Conservation (phyloP, 2,797 vertebrate species). For the Ciconia nigra region DNA sequence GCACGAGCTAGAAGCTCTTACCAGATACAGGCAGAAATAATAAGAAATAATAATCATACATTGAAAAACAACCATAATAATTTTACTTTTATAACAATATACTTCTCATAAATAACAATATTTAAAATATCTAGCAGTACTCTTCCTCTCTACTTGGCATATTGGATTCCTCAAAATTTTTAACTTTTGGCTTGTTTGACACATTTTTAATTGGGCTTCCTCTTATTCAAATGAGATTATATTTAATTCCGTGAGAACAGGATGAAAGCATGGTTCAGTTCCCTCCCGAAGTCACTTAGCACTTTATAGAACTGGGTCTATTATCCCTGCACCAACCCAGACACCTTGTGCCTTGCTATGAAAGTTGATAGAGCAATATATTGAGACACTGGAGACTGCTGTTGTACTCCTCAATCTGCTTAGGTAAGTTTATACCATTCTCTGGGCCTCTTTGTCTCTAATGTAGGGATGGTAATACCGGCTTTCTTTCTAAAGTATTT, state of each 20-base stretch:
- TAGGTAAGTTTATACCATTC: not conserved
- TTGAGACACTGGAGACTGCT: not conserved
- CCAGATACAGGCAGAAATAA: not conserved
- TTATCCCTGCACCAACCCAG: not conserved
- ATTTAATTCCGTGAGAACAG: not conserved
- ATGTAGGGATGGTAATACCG: not conserved
- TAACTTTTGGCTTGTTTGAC: not conserved
- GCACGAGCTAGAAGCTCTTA: not conserved
- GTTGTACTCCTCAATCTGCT: not conserved
- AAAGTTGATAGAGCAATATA: not conserved
- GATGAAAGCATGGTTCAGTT: not conserved
- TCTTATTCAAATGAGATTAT: not conserved
- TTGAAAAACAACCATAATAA: not conserved
- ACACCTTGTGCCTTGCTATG: not conserved
- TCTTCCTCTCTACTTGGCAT: not conserved
- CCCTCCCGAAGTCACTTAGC: not conserved
- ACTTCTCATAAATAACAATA: not conserved
- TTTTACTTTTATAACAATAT: not conserved
- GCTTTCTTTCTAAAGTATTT: not conserved
- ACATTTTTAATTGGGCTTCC: not conserved
- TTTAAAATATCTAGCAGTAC: not conserved
- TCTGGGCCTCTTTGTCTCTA: not conserved
- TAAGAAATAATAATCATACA: not conserved
- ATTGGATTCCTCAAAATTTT: not conserved
- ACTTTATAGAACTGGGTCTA: not conserved